These are phyloP conservation scores for Ceuthmochares aereus DNA, from an alignment of 2,113 vertebrate genomes.

Conservation along the genomic window DNA sequence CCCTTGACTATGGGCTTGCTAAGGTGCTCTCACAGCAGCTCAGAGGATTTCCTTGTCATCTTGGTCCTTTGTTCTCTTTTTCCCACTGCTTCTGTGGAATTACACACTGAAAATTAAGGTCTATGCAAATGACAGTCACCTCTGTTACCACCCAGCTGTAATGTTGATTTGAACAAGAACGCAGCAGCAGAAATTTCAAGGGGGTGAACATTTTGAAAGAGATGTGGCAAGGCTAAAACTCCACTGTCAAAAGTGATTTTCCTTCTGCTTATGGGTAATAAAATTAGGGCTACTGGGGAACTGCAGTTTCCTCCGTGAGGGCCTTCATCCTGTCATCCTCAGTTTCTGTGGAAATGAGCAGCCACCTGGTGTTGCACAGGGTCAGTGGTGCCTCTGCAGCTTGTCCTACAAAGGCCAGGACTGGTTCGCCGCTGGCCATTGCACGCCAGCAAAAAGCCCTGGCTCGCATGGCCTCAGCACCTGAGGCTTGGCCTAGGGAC, in stretches of 20 bases:
- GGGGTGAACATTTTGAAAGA: neutral
- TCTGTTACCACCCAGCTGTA: neutral
- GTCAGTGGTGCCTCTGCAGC: accelerated
- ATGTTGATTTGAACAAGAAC: neutral
- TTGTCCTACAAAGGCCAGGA: neutral
- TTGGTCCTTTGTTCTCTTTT: conserved; percentile 34
- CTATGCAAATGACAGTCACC: neutral
- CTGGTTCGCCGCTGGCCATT: accelerated
- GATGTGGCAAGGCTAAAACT: accelerated
- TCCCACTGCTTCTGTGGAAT: neutral
- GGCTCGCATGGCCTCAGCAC: neutral
- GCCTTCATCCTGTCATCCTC: neutral
- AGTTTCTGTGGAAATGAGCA: neutral
- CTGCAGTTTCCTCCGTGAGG: neutral
- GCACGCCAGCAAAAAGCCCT: accelerated
- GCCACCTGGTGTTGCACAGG: neutral
- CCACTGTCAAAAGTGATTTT: neutral
- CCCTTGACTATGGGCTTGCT: neutral
- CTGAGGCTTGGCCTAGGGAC: neutral
- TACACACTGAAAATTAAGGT: conserved; percentile 20
- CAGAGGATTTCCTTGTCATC: neutral
- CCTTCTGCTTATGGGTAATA: neutral
- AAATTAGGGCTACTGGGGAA: neutral
- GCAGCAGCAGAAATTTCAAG: neutral
- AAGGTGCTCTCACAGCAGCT: neutral